phyloP scores from a whole-genome alignment of 2,888 invertebrate genomes.

The Diaprepes abbreviatus region DNA sequence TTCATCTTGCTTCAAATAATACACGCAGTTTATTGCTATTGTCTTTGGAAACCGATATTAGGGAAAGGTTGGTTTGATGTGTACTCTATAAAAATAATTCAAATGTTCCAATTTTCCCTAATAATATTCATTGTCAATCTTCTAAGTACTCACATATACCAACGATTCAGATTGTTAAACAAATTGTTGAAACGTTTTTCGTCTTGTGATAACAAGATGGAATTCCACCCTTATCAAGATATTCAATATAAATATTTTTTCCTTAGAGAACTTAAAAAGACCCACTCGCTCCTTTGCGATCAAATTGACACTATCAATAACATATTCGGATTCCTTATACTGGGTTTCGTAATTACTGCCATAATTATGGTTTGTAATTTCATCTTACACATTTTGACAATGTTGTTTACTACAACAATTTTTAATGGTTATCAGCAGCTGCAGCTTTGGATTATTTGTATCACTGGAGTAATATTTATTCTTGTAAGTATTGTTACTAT shows the following conservation, averaged over 20 bases:
- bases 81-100: background rate
- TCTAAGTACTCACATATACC: background rate
- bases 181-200: background rate
- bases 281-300: background rate
- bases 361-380: constrained; percentile 1
- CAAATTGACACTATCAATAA: constrained; percentile 13
- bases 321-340: background rate
- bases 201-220: background rate
- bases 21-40: background rate
- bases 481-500: constrained; percentile 14
- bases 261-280: constrained; percentile 9
- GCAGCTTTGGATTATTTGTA: background rate
- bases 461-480: constrained; percentile 2
- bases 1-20: constrained; percentile 1
- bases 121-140: background rate
- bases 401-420: background rate
- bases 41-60: background rate
- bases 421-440: background rate
- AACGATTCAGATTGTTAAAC: constrained; percentile 4
- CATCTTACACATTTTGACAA: constrained; percentile 8
- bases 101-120: constrained; percentile 12
- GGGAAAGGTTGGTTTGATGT: background rate
- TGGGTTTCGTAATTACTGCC: background rate
- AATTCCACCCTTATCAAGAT: background rate
- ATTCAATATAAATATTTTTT: background rate